Conservation (phyloP, 2,888 invertebrate species). For the Carabus problematicus region DNA sequence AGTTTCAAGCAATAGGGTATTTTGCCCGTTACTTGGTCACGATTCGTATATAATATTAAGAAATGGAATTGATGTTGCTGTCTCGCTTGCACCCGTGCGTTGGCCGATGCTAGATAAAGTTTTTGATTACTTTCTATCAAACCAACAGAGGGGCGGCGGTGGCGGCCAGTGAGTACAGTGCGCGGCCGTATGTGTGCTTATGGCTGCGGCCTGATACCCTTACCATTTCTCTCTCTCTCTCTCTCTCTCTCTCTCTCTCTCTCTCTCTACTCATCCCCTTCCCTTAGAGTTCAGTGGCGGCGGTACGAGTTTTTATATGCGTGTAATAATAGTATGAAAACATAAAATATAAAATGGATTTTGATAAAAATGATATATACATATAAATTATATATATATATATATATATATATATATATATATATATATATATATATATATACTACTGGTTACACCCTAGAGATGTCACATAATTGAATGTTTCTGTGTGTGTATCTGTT, state of each 20-base stretch:
- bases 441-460: too few species aligned
- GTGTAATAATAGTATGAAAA: too few species aligned
- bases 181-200: constrained; percentile 6
- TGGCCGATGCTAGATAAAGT: constrained; percentile 56
- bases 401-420: too few species aligned
- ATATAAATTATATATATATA: too few species aligned
- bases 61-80: constrained; percentile 59
- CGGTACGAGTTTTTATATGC: background rate
- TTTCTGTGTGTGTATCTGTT: too few species aligned
- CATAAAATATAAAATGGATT: too few species aligned
- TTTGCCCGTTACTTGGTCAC: constrained; percentile 55
- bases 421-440: too few species aligned
- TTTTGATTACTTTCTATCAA: constrained; percentile 57
- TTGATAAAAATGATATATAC: too few species aligned
- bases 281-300: background rate
- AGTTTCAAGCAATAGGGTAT: constrained; percentile 55
- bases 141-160: constrained; percentile 44
- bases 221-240: background rate
- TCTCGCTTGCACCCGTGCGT: constrained; percentile 47
- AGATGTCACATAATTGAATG: too few species aligned
- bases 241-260: background rate
- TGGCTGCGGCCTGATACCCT: background rate
- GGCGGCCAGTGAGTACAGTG: background rate
- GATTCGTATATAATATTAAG: constrained; percentile 59
- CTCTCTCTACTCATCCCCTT: background rate